Conservation (phyloP, 2,113 vertebrate species). For the Entelurus aequoreus region DNA sequence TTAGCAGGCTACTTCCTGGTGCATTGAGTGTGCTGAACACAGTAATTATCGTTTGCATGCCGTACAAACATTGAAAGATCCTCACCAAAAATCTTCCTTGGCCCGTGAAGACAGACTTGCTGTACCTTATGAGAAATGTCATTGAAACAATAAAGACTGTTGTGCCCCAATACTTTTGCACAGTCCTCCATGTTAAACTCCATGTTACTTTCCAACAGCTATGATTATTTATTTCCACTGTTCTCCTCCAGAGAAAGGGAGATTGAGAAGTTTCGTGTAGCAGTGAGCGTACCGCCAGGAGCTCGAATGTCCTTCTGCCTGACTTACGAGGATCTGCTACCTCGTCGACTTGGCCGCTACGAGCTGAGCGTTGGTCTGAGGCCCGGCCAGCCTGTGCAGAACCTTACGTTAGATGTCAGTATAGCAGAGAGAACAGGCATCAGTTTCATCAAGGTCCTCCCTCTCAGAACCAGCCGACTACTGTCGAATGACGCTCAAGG, state of each 20-base stretch:
- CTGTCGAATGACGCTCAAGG: conserved; percentile 63
- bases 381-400: conserved; percentile 69
- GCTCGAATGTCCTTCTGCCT: conserved; percentile 67
- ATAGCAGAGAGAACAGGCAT: conserved; percentile 75
- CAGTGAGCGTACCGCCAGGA: conserved; percentile 70
- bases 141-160: no score
- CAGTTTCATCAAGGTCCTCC: conserved; percentile 69
- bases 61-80: no score
- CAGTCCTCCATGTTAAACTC: not conserved
- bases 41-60: no score
- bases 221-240: not conserved
- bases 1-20: not conserved
- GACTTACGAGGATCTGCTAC: conserved; percentile 75
- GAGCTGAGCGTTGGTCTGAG: conserved; percentile 73
- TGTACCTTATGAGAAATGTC: no score
- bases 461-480: conserved; percentile 66
- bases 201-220: not conserved
- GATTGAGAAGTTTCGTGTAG: conserved; percentile 78
- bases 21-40: not conserved
- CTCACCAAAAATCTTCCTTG: no score
- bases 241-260: conserved; percentile 67
- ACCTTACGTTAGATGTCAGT: conserved; percentile 73
- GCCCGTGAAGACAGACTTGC: no score
- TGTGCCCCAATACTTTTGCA: not conserved
- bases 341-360: conserved; percentile 72